Base-by-base conservation (phyloP, 2,888 invertebrate species). In the Diarsia rubi region DNA sequence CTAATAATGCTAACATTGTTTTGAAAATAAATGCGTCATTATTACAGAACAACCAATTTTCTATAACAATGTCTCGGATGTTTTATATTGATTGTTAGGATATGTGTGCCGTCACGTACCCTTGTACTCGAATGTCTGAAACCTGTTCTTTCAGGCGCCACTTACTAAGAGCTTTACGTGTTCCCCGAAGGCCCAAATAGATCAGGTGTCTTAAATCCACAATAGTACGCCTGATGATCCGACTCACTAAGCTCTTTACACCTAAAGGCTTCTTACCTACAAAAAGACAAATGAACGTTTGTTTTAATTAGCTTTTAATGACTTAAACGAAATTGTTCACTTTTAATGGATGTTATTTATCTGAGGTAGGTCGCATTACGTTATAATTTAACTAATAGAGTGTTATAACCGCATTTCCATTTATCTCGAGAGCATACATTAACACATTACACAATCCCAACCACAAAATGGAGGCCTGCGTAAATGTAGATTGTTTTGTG, bases 41-140 rank as follows among this genome's bases (percentile, higher is more conserved):
- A 75, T 81, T 65, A 42, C 37, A 27, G 21, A 80, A 24, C 16
- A 24, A 31, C 42, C 24, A 24, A 31, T 49, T 74, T 74, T 19
- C 2, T 71, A 65, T 27, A 19, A 52, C 60, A 59, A 70, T 31
- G 63, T 52, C 21, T 74, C 24, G 14, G 14, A 14, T 44, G 69
- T 67, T 73, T 65, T 60, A 60, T 68, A 77, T 81, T 45, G 59
- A 45, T 79, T 69, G 27, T 42, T 52, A 71, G 52, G 62, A 66
- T 67, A 47, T 37, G 70, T 69, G 31, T 87, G 75, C 78, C 82
- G 78, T 78, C 75, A 81, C n/a, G 67, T 65, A 37, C n/a, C 24
- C 65, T 68, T 67, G 69, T 69, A 45, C 59, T 44, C 31, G 45
- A 60, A 62, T 70, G 65, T 63, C 62, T 67, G 16, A 45, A 72